Evolutionary conservation across 2,113 vertebrate genomes (phyloP).

Genomic region (Chlamydotis undulata): DNA sequence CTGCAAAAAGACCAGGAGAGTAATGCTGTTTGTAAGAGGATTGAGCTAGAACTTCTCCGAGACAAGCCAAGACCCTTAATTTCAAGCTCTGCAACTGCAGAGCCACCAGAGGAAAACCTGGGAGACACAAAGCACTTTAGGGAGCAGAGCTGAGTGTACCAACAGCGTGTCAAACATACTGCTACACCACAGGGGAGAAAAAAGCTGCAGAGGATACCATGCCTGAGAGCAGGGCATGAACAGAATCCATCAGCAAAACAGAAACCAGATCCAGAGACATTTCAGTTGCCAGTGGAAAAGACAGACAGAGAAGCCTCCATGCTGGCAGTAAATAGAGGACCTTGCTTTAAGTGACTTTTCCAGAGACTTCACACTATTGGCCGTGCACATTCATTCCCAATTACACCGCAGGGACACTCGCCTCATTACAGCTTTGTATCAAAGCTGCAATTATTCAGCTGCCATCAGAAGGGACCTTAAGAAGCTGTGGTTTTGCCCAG

Average conservation of each 20-base stretch:
- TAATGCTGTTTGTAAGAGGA: neutral
- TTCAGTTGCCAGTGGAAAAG: neutral
- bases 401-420: conserved; percentile 48
- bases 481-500: conserved; percentile 6
- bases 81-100: neutral
- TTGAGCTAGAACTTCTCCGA: neutral
- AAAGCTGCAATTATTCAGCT: conserved; percentile 51
- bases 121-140: neutral
- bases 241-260: neutral
- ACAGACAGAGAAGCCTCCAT: neutral
- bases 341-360: conserved; percentile 28
- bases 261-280: neutral
- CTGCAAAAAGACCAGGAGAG: conserved; percentile 69
- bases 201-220: neutral
- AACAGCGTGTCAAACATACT: neutral
- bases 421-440: conserved; percentile 37
- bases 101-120: neutral
- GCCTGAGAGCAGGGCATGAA: neutral
- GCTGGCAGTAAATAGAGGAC: neutral
- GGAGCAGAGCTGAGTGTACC: neutral
- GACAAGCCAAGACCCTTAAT: neutral
- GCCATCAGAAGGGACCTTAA: neutral
- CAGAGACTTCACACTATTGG: conserved; percentile 16
- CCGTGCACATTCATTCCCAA: conserved; percentile 4
- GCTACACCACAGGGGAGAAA: neutral